Conservation (phyloP, 1,140 invertebrate genomes). For the Pentalonia nigronervosa region DNA sequence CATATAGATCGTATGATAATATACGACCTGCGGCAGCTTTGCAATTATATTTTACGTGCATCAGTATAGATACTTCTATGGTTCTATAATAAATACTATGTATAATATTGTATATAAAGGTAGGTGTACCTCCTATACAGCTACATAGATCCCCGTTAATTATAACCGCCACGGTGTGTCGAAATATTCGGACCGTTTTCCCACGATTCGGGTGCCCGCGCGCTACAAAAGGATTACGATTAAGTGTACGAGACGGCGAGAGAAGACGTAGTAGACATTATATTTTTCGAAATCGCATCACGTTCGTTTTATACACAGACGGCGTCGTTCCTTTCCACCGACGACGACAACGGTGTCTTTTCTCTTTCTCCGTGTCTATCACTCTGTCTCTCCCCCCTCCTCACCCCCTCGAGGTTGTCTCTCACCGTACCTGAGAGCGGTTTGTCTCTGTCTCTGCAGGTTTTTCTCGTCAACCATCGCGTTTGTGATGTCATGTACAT, state of each 20-base stretch:
- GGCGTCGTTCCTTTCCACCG: background rate
- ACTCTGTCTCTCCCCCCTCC: background rate
- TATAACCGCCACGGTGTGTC: constrained; percentile 10
- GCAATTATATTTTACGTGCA: background rate
- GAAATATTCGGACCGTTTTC: constrained; percentile 28
- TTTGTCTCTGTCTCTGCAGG: background rate
- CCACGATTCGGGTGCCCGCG: constrained; percentile 39
- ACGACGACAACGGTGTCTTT: background rate
- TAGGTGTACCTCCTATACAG: background rate
- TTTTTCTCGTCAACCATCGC: constrained; percentile 6
- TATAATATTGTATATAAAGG: too few species aligned
- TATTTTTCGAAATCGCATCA: constrained; percentile 53
- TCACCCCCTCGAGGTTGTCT: background rate
- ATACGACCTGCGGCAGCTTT: background rate
- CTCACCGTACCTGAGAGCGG: background rate
- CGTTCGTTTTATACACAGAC: background rate
- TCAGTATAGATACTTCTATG: too few species aligned
- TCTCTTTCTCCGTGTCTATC: background rate
- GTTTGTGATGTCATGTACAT: background rate
- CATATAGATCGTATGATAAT: background rate
- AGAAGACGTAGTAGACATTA: constrained; percentile 19
- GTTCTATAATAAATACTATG: too few species aligned
- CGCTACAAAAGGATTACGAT: constrained; percentile 40
- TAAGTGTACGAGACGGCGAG: background rate
- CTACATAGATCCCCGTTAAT: background rate